A percentile compares a stretch with the other conserved stretches of the same genome.
Conservation (phyloP, 1,140 invertebrate species). For the Drosophila erecta region DNA sequence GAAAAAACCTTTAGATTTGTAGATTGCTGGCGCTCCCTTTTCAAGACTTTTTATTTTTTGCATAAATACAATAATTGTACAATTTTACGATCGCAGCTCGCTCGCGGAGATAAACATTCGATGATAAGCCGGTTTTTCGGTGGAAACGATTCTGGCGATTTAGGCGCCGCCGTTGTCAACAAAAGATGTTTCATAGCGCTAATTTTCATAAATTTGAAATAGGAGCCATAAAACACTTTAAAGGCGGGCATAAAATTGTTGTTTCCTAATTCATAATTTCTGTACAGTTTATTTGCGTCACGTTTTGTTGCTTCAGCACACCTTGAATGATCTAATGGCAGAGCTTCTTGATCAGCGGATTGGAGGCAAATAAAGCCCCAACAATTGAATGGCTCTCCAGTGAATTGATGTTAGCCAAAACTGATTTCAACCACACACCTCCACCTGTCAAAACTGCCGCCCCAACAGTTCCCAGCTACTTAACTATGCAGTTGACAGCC, state of each 20-base stretch:
- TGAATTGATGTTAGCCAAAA: conserved; percentile 52
- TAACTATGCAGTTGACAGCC: conserved; percentile 73
- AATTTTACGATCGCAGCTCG: conserved; percentile 48
- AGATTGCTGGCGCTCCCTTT: conserved; percentile 64
- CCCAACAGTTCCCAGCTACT: conserved; percentile 50
- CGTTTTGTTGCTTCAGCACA: conserved; percentile 40
- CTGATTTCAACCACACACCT: conserved; percentile 32
- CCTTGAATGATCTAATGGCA: conserved; percentile 59
- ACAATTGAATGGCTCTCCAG: conserved; percentile 54
- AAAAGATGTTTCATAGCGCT: conserved; percentile 31
- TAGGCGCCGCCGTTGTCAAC: conserved; percentile 41
- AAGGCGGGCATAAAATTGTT: conserved; percentile 35
- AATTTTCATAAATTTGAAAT: conserved; percentile 53
- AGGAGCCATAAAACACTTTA: conserved; percentile 48
- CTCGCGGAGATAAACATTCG: conserved; percentile 39
- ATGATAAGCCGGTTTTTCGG: conserved; percentile 55
- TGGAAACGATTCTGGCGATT: conserved; percentile 37
- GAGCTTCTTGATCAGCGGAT: conserved; percentile 52
- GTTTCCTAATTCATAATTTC: conserved; percentile 8
- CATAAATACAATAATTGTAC: conserved; percentile 74
- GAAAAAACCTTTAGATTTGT: conserved; percentile 37
- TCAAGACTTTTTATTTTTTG: conserved; percentile 55
- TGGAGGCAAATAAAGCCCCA: conserved; percentile 31
- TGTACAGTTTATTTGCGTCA: conserved; percentile 22
- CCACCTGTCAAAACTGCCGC: conserved; percentile 49